Evolutionary conservation across 1,140 invertebrate genomes (phyloP), one percentile per base, ranked within the genome.

Genomic region (Drosophila orena): DNA sequence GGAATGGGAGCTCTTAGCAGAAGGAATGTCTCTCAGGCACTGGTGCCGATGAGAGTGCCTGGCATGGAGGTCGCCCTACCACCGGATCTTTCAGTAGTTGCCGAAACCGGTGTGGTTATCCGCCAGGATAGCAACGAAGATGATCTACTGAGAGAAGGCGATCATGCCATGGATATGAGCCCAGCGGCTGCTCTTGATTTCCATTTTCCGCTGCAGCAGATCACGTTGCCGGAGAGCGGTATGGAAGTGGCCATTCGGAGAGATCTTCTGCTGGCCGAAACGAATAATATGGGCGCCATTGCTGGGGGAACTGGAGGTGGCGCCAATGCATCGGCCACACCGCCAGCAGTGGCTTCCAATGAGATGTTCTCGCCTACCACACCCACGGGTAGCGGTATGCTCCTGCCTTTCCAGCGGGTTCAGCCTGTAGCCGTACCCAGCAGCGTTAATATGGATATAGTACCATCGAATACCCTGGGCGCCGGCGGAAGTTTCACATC

Each of bases 61-160:
- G 79, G 85, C n/a, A 92, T 92, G 77, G 90, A 93, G 37, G 91
- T 92, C 2, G 93, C 92, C 0, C 57, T 93, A 15, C 92, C 92
- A 0, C 90, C 91, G 10, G 92, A 93, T 78, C 71, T 92, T 0
- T 92, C 91, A 1, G 83, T 92, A 27, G 91, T 92, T 0, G 84
- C 91, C 1, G 92, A 92, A 52, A 89, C 84, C 14, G 79, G 85
- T 7, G 81, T 92, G 6, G 89, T 92, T 0, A 73, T 92, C 3
- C 71, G 90, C 0, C 89, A 92, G 61, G 85, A 89, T 56, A 89
- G 77, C 69, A 79, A 73, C 54, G 90, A 92, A 11, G 90, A 91
- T 27, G 89, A 91, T 49, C 64, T 80, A 15, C 40, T 78, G 11
- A 17, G 61, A 0, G 79, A 86, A 0, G 49, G 44, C 12, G 73